phyloP scores from a whole-genome alignment of 2,797 vertebrate species.

The Leuciscus waleckii region DNA sequence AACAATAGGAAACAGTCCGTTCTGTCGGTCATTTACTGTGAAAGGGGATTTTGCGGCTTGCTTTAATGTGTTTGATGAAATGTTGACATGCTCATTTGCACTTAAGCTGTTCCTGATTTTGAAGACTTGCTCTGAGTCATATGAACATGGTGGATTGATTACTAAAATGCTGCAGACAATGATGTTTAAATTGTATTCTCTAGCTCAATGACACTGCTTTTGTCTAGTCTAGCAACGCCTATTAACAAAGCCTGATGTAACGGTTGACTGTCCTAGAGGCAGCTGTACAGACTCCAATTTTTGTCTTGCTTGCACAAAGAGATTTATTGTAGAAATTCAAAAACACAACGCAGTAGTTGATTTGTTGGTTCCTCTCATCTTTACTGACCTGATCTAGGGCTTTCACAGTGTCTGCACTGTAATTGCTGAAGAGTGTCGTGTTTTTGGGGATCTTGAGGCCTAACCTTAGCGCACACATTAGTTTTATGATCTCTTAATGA shows the following conservation, averaged over 20 bases:
- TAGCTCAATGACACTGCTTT: slow-evolving; percentile 32
- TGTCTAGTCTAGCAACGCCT: slow-evolving; percentile 37
- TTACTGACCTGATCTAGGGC: neutral
- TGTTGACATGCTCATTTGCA: slow-evolving; percentile 43
- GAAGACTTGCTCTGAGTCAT: slow-evolving; percentile 54
- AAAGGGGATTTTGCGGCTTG: slow-evolving; percentile 56
- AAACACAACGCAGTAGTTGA: neutral
- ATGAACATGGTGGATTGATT: slow-evolving; percentile 55
- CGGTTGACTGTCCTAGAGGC: neutral
- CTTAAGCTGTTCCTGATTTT: slow-evolving; percentile 55
- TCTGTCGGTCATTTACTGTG: slow-evolving; percentile 49
- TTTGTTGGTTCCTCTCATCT: slow-evolving; percentile 3
- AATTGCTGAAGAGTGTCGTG: neutral
- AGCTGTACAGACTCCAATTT: slow-evolving; percentile 7
- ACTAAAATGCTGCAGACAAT: slow-evolving; percentile 54
- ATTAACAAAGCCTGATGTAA: slow-evolving; percentile 6
- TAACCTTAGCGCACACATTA: neutral
- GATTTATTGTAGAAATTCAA: neutral
- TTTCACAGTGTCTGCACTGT: neutral
- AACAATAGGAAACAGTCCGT: slow-evolving; percentile 55
- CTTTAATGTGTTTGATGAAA: slow-evolving; percentile 51
- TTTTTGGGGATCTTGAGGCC: neutral
- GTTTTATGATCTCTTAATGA: too few relatives aligned
- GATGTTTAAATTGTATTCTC: slow-evolving; percentile 42
- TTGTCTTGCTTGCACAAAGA: slow-evolving; percentile 7